These are phyloP conservation scores for Lissocephala sabroskyi DNA, from an alignment of 2,888 invertebrate genomes.

Conservation along the genomic window DNA sequence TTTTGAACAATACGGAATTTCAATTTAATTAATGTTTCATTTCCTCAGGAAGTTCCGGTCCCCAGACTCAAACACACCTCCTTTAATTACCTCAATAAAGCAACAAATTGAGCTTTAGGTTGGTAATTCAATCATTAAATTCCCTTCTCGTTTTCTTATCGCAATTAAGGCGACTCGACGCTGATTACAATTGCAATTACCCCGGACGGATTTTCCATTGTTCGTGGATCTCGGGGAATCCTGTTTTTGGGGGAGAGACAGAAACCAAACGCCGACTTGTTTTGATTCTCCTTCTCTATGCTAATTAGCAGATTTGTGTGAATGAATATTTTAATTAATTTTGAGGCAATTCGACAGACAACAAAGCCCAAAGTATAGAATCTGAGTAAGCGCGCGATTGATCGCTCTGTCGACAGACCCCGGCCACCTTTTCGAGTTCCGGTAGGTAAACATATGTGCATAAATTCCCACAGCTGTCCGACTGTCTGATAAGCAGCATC, in stretches of 20 bases:
- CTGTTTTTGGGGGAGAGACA: conserved; percentile 13
- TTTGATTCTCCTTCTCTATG: conserved; percentile 5
- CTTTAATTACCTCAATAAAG: too few relatives aligned
- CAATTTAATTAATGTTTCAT: too few relatives aligned
- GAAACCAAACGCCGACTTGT: not conserved
- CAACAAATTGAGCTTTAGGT: too few relatives aligned
- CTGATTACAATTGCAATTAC: too few relatives aligned
- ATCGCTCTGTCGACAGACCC: conserved; percentile 19
- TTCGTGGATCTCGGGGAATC: not conserved
- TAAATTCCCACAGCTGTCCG: not conserved
- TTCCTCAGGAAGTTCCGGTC: too few relatives aligned
- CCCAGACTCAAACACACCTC: too few relatives aligned
- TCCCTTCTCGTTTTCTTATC: too few relatives aligned
- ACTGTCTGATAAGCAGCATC: conserved; percentile 26
- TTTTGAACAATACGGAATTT: conserved; percentile 6
- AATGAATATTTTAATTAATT: conserved; percentile 21
- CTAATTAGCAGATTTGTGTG: conserved; percentile 18
- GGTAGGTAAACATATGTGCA: conserved; percentile 42
- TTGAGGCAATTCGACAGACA: conserved; percentile 11
- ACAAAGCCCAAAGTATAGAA: conserved; percentile 13
- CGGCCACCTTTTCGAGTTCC: too few relatives aligned
- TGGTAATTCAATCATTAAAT: too few relatives aligned
- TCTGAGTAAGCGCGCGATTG: conserved; percentile 10
- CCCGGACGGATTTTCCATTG: too few relatives aligned
- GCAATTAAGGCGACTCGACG: too few relatives aligned